Evolutionary conservation across 1,140 invertebrate genomes (phyloP).

Genomic region (Thaumetopoea pityocampa): DNA sequence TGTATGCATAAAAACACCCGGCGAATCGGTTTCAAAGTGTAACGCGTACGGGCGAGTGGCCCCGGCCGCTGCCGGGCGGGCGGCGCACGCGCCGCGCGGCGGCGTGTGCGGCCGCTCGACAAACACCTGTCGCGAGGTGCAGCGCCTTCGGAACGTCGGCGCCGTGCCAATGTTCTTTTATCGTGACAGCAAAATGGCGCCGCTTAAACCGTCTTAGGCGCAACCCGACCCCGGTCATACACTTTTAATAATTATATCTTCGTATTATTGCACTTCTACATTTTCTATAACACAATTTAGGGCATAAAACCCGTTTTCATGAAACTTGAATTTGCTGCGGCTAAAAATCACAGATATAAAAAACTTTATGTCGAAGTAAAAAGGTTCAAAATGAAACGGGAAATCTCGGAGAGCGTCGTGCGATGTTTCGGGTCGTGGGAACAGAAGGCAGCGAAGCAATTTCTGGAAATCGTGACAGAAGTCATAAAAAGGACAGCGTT

Average conservation of each 20-base stretch:
- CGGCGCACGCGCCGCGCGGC: too few species aligned
- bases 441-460: constrained; percentile 26
- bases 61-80: too few species aligned
- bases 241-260: constrained; percentile 5
- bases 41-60: too few species aligned
- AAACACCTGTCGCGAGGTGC: too few species aligned
- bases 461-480: constrained; percentile 35
- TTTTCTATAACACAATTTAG: constrained; percentile 6
- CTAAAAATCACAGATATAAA: constrained; percentile 5
- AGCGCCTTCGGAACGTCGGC: too few species aligned
- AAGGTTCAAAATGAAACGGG: constrained; percentile 23
- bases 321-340: constrained; percentile 20
- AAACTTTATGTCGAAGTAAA: constrained; percentile 13
- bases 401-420: constrained; percentile 4
- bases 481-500: constrained; percentile 32
- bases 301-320: constrained; percentile 19
- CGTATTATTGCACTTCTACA: constrained; percentile 1
- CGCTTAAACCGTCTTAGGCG: neutral
- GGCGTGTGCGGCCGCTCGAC: too few species aligned
- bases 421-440: constrained; percentile 21
- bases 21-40: too few species aligned
- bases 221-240: neutral
- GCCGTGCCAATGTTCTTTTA: too few species aligned
- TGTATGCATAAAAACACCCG: too few species aligned
- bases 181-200: neutral